phyloP scores from a whole-genome alignment of 2,888 invertebrate genomes.

The Achlya flavicornis region DNA sequence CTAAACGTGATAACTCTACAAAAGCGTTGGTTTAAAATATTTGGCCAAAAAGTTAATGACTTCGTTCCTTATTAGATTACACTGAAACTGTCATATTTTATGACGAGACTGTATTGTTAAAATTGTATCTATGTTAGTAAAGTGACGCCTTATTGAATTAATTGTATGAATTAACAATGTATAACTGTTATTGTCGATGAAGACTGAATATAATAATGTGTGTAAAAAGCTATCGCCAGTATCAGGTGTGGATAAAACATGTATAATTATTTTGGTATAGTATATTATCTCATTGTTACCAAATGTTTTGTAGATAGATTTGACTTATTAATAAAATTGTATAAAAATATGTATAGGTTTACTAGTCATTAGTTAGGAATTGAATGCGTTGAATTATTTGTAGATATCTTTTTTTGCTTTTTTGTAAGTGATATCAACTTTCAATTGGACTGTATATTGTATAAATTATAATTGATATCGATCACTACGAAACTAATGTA shows the following conservation, averaged over 20 bases:
- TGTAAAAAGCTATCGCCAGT: constrained; percentile 69
- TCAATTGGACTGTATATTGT: constrained; percentile 20
- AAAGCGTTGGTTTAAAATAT: constrained; percentile 55
- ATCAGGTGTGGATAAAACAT: constrained; percentile 61
- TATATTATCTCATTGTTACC: constrained; percentile 82
- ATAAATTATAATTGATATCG: constrained; percentile 32
- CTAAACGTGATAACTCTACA: constrained; percentile 64
- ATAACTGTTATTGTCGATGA: constrained; percentile 60
- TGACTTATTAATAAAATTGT: constrained; percentile 56
- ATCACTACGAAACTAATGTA: constrained; percentile 47
- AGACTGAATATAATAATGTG: constrained; percentile 74
- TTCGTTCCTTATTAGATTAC: constrained; percentile 64
- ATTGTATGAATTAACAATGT: constrained; percentile 45
- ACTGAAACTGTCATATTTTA: constrained; percentile 50
- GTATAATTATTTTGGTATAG: constrained; percentile 78
- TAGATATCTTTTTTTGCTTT: constrained; percentile 46
- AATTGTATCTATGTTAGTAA: constrained; percentile 50
- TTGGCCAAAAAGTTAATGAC: constrained; percentile 61
- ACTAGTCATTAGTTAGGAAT: constrained; percentile 80
- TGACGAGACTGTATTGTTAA: constrained; percentile 69
- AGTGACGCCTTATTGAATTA: constrained; percentile 57
- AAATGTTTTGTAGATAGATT: constrained; percentile 80
- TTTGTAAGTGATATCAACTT: constrained; percentile 41
- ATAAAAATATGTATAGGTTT: constrained; percentile 70
- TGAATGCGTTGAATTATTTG: constrained; percentile 59